A percentile compares a stretch with the other conserved stretches of the same genome.
Conservation (phyloP, 2,113 vertebrate genomes). For the Entelurus aequoreus region DNA sequence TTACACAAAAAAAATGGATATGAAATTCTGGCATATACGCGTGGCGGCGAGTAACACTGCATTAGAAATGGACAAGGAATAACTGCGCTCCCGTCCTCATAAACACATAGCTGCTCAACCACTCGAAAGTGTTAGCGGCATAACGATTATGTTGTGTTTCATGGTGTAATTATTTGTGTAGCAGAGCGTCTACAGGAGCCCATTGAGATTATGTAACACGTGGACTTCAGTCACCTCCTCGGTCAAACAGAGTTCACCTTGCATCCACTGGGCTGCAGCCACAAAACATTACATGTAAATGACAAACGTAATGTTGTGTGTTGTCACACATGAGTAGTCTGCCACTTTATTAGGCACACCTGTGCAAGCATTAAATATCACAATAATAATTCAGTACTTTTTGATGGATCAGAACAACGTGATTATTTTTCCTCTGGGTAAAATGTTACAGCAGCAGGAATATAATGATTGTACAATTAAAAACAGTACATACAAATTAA, state of each 20-base stretch:
- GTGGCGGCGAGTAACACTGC: no score
- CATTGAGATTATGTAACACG: slow-evolving; percentile 33
- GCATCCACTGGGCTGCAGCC: slow-evolving; percentile 1
- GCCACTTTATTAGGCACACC: no score
- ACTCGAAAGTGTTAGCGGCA: not conserved
- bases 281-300: not conserved
- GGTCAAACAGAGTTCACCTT: slow-evolving; percentile 29
- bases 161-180: slow-evolving; percentile 1
- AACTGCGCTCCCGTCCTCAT: not conserved
- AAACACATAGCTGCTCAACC: not conserved
- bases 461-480: not conserved
- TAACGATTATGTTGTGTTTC: not conserved
- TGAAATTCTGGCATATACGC: no score
- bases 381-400: no score
- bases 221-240: slow-evolving; percentile 35
- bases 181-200: slow-evolving; percentile 10
- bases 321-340: no score
- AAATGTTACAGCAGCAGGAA: not conserved
- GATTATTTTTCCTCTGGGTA: no score
- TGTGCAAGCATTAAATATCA: no score
- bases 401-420: no score
- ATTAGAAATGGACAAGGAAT: no score
- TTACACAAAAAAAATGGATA: no score
- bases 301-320: no score
- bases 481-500: no score